A percentile compares a stretch with the other conserved stretches of the same genome.
Conservation (phyloP, 2,797 vertebrate species). For the Taeniopygia guttata region DNA sequence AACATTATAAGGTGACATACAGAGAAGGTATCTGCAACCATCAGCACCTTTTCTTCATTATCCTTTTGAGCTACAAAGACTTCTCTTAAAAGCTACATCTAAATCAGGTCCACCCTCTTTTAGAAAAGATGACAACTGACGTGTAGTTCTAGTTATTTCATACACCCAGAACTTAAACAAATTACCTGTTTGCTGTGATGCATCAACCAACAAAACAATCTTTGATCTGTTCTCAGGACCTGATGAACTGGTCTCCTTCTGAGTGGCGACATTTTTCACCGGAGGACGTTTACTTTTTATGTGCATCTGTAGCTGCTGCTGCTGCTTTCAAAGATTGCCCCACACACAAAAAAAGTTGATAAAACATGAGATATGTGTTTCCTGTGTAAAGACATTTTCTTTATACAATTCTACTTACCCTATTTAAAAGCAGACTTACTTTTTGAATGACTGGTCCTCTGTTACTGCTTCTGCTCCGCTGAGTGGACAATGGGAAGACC, state of each 20-base stretch:
- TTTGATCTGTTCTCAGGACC: constrained; percentile 90
- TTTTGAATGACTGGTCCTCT: constrained; percentile 83
- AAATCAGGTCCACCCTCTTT: not conserved
- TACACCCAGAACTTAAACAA: not conserved
- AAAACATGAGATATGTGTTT: not conserved
- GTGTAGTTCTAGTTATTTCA: not conserved
- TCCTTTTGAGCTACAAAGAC: not conserved
- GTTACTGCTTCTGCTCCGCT: constrained; percentile 83
- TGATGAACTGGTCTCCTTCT: constrained; percentile 91
- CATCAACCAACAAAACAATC: constrained; percentile 93
- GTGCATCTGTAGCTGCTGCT: constrained; percentile 80
- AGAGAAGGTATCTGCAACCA: not conserved
- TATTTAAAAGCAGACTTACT: constrained; percentile 72
- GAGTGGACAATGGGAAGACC: constrained; percentile 79
- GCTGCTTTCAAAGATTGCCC: constrained; percentile 56
- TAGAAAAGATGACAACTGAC: not conserved
- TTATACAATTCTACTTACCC: not conserved
- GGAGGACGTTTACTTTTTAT: constrained; percentile 87
- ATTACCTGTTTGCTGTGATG: constrained; percentile 89
- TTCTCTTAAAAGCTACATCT: not conserved
- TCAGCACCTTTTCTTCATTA: not conserved
- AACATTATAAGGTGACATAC: not conserved
- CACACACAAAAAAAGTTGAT: not conserved
- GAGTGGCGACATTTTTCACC: constrained; percentile 90
- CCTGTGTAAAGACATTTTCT: not conserved